Percentiles rank a stretch among this genome's conserved stretches.
Evolutionary conservation across 2,888 invertebrate species (phyloP).

Genomic region (Dromius quadrimaculatus): DNA sequence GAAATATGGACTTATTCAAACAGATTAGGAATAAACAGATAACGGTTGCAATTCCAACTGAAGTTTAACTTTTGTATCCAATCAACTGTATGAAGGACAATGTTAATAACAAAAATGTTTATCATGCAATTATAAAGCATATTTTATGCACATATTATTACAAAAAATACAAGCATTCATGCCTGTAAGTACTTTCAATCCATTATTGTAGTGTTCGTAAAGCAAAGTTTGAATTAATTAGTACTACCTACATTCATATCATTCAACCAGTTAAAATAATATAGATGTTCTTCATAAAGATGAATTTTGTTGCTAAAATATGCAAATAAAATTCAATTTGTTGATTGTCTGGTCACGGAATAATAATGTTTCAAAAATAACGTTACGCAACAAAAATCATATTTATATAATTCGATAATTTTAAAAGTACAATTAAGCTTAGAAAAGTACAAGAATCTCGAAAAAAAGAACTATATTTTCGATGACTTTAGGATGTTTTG

Average conservation of each 20-base stretch:
- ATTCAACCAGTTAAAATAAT: slow-evolving; percentile 7
- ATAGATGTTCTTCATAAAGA: too few species aligned
- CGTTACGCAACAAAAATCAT: slow-evolving; percentile 23
- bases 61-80: slow-evolving; percentile 6
- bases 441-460: too few species aligned
- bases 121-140: not conserved
- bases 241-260: slow-evolving; percentile 25
- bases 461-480: too few species aligned
- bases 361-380: slow-evolving; percentile 31
- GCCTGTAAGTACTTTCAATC: not conserved
- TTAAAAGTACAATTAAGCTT: too few species aligned
- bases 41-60: too few species aligned
- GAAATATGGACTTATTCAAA: too few species aligned
- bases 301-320: too few species aligned
- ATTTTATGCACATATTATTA: slow-evolving; percentile 23
- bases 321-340: slow-evolving; percentile 22
- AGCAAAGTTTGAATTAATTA: not conserved
- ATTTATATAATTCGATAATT: slow-evolving; percentile 23
- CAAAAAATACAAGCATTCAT: slow-evolving; percentile 20
- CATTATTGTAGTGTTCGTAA: not conserved
- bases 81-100: slow-evolving; percentile 8
- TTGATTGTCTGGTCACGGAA: slow-evolving; percentile 10
- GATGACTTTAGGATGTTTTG: too few species aligned
- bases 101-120: not conserved
- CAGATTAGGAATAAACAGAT: too few species aligned